A percentile compares a stretch with the other conserved stretches of the same genome.
phyloP scores from a whole-genome alignment of 2,113 vertebrate species.

The Poeciliopsis retropinna region DNA sequence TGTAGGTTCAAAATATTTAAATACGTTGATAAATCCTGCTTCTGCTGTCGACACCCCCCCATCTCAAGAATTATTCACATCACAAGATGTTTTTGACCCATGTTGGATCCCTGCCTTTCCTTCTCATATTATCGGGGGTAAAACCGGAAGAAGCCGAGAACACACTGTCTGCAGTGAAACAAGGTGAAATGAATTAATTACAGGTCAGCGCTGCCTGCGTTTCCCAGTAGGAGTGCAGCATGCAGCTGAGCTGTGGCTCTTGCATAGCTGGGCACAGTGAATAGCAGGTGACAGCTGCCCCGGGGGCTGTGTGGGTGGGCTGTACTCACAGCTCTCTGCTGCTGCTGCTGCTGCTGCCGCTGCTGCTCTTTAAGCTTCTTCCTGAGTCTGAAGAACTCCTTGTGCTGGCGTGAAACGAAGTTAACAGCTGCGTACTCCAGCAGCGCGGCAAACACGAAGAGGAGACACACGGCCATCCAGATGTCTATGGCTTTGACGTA shows the following conservation, averaged over 20 bases:
- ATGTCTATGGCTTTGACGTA: constrained; percentile 96
- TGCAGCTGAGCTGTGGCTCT: constrained; percentile 53
- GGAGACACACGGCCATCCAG: constrained; percentile 96
- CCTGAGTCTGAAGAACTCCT: constrained; percentile 89
- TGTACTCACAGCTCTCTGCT: constrained; percentile 85
- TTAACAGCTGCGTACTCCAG: constrained; percentile 94
- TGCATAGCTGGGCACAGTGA: constrained; percentile 51
- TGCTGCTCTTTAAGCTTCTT: constrained; percentile 82
- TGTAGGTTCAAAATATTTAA: constrained; percentile 17
- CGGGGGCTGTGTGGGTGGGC: constrained; percentile 42
- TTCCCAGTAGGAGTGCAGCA: constrained; percentile 38
- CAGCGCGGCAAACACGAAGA: constrained; percentile 92
- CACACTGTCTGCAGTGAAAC: constrained; percentile 12
- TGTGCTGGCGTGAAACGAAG: constrained; percentile 94
- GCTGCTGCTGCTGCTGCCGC: constrained; percentile 70
- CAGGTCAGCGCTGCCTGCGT: constrained; percentile 62
- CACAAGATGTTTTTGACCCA: constrained; percentile 11
- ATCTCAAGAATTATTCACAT: constrained; percentile 12
- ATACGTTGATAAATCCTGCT: constrained; percentile 22
- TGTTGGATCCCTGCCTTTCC: constrained; percentile 11
- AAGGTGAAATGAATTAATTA: constrained; percentile 66
- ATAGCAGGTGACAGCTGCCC: constrained; percentile 72
- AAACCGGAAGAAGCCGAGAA: constrained; percentile 29
- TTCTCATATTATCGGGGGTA: constrained; percentile 3
- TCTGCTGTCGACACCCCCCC: constrained; percentile 22